Conservation (phyloP, 64 coral and sea anemone species). For the Hydrozoanthus tunicans region DNA sequence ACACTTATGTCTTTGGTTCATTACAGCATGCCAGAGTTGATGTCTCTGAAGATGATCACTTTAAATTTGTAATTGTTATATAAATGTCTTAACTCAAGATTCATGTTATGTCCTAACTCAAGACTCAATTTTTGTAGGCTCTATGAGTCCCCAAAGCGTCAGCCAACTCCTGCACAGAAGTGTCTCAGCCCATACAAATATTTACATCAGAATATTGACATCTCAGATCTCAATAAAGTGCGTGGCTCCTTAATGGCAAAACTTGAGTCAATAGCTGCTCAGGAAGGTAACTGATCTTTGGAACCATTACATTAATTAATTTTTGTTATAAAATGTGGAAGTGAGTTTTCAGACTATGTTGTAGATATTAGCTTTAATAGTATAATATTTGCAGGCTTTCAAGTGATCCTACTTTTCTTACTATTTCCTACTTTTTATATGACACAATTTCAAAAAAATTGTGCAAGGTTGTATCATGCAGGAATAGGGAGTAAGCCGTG, state of each 20-base stretch:
- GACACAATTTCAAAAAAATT: too few relatives aligned
- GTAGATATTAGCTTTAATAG: too few relatives aligned
- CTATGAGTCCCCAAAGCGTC: slow-evolving; percentile 78
- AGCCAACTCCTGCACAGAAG: slow-evolving; percentile 80
- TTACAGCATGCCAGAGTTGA: too few relatives aligned
- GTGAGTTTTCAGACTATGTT: neutral
- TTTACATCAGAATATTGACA: slow-evolving; percentile 79
- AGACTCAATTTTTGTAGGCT: slow-evolving; percentile 46
- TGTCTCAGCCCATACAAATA: slow-evolving; percentile 82
- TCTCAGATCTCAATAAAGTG: slow-evolving; percentile 84
- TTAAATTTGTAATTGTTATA: too few relatives aligned
- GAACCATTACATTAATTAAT: neutral
- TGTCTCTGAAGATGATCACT: too few relatives aligned
- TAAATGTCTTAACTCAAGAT: neutral
- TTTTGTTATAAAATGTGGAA: neutral
- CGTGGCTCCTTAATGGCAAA: slow-evolving; percentile 90
- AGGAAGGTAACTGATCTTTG: slow-evolving; percentile 66
- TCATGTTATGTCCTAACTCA: neutral
- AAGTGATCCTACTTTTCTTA: too few relatives aligned
- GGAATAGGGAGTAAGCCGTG: too few relatives aligned
- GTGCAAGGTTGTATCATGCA: too few relatives aligned
- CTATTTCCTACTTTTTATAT: too few relatives aligned
- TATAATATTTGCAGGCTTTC: too few relatives aligned
- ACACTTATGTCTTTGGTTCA: too few relatives aligned
- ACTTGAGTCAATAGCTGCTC: slow-evolving; percentile 90